Base-by-base conservation (phyloP, 2,888 invertebrate genomes). In the Macrophya annulata region DNA sequence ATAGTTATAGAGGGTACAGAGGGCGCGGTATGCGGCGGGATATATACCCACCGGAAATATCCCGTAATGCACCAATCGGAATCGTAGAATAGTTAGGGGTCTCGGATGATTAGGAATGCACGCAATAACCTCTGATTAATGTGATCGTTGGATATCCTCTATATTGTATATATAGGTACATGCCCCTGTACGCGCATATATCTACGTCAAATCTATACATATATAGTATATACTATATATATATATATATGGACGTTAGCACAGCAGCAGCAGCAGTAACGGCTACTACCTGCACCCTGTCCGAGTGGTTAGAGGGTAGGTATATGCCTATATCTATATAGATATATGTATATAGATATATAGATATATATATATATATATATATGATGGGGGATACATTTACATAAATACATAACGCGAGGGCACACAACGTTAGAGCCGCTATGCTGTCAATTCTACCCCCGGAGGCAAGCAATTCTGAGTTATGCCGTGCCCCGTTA, bases 51-150 rank as follows among this genome's bases (percentile, higher is more conserved):
- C 93, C 93, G 93, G 93, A 93, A 93, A 93, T 93, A 91, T 93
- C 93, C 92, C 93, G 93, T 93, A 93, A 93, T 93, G 93, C 93
- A 92, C 93, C 93, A 93, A 93, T 93, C 93, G 92, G 93, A 92
- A 91, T 92, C 93, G 92, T 91, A 92, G 93, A 93, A 93, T 93
- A 92, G 93, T 93, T 93, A 91, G 72, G 43, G 91, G 90, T 89
- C 91, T 91, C 90, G 92, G 92, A 93, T 93, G 93, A 93, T 93
- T 93, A 93, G 93, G 93, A 93, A 93, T 93, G 93, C 93, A 93
- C 93, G 93, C 93, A 93, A 93, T 93, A 93, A 93, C 93, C 93
- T 93, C 93, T 93, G 93, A 93, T 93, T 93, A 93, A 93, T 93
- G 93, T 92, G 93, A 93, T 93, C 93, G 93, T 92, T 92, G 92